These are phyloP conservation scores for Polypedilum pembai DNA, from an alignment of 1,140 invertebrate genomes.

Conservation along the genomic window DNA sequence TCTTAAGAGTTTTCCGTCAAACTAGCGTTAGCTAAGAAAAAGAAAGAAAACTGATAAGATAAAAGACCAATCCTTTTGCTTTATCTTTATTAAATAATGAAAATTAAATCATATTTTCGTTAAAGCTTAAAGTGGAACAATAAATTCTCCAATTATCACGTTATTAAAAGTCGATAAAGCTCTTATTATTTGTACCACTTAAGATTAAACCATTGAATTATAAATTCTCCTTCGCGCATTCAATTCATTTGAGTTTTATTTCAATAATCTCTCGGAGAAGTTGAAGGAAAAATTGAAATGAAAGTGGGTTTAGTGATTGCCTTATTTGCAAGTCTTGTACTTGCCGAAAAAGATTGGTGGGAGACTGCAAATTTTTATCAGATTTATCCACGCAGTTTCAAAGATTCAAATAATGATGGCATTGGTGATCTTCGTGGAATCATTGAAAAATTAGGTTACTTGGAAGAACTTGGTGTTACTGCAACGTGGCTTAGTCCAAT, in stretches of 20 bases:
- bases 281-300: not conserved
- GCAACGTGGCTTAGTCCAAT: constrained; percentile 65
- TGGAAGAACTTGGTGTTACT: constrained; percentile 49
- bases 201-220: no score
- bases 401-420: constrained; percentile 40
- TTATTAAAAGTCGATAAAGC: no score
- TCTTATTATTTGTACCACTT: no score
- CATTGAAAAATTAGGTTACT: constrained; percentile 46
- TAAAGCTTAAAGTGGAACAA: no score
- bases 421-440: constrained; percentile 48
- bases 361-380: constrained; percentile 19
- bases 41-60: no score
- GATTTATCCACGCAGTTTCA: not conserved
- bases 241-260: not conserved
- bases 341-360: not conserved
- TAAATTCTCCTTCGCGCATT: not conserved
- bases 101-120: no score
- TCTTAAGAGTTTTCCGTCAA: no score
- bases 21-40: no score
- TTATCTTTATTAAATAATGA: no score
- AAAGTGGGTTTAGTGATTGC: not conserved
- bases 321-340: not conserved
- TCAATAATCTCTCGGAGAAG: not conserved
- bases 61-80: no score
- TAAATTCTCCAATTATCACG: no score